Base-by-base conservation (phyloP, 2,113 vertebrate species). In the Gopherus flavomarginatus region DNA sequence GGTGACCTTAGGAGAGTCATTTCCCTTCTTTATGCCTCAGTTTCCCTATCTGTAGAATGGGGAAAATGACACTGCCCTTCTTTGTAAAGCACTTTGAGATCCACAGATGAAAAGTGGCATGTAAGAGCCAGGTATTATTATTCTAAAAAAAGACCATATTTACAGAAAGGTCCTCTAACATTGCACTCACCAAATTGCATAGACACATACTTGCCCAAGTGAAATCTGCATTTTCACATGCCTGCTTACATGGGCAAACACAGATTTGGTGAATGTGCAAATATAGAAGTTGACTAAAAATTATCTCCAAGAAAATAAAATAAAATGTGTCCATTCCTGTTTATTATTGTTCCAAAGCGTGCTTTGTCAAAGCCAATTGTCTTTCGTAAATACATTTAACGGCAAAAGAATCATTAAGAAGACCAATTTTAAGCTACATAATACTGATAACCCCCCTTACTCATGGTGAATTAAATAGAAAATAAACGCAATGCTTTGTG, bases 381-480 rank as follows among this genome's bases (percentile, higher is more conserved):
- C 35, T 38, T 72, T 72, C n/a, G 11, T 72, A 38, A 72, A 38
- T 38, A 72, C 19, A 38, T 22, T 38, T 72, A 90, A 38, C 17
- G 38, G 65, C 1, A 3, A 78, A 93, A 29, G 54, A 4, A 1
- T 38, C 13, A 22, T 80, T 88, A 12, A 57, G 38, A 88, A 90
- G 91, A 96, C 35, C 42, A 77, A 54, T 31, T 8, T 49, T 81
- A 57, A 92, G 29, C 35, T 26, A 14, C 42, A 72, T 9, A 17
- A 5, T 3, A 8, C 3, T 44, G 89, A 8, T 8, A 82, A 49
- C 14, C 3, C 2, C 56, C 52, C 2, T 1, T 8, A 27, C 44
- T 91, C 0, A 0, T 53, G 49, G 75, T 0, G 0, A 69, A 29
- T 80, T 93, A 87, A 87, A 65, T 11, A 47, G 62, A 84, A 72